Base-by-base conservation (phyloP, 23 tunicate species). In the Halocynthia roretzi region DNA sequence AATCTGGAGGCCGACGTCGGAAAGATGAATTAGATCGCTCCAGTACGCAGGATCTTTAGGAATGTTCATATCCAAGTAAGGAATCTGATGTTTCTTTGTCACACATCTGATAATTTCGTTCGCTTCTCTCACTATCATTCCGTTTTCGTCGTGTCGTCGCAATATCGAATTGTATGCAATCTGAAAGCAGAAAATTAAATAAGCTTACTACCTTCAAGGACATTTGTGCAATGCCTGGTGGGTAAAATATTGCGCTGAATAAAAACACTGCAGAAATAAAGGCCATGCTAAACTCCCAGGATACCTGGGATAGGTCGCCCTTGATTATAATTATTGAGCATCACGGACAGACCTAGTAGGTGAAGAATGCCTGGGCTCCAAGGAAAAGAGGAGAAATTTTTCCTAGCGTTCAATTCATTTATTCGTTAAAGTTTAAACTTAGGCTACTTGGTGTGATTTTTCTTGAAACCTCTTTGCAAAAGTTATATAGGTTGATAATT, bases 21-120 rank as follows among this genome's bases (percentile, higher is more conserved):
- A 65, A 40, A 65, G 22, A 15, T 65, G 70, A 20, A 65, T 65
- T 1, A 65, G 19, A 65, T 65, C 70, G 19, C 70, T 65, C 70
- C 70, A 65, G 31, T 65, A 65, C 10, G 22, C 70, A 0, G 70
- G 70, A 20, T 48, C 48, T 40, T 48, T 65, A 5, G 70, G 70
- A 40, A 65, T 48, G 22, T 65, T 65, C 10, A 65, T 65, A 20
- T 65, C 31, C 10, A 65, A 5, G 9, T 20, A 65, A 9, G n/a
- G n/a, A 8, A 65, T 65, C 31, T 48, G 48, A 48, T 65, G 31
- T 20, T 65, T 48, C 31, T 11, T 2, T 9, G 70, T 65, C 22
- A 65, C 19, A 20, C 31, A 40, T 20, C 70, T 11, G 6, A 65
- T 65, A 8, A 65, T 65, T 65, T 11, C 19, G 19, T 65, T 65